Conservation (phyloP, 2,797 vertebrate genomes). For the Rhinoraja longicauda region DNA sequence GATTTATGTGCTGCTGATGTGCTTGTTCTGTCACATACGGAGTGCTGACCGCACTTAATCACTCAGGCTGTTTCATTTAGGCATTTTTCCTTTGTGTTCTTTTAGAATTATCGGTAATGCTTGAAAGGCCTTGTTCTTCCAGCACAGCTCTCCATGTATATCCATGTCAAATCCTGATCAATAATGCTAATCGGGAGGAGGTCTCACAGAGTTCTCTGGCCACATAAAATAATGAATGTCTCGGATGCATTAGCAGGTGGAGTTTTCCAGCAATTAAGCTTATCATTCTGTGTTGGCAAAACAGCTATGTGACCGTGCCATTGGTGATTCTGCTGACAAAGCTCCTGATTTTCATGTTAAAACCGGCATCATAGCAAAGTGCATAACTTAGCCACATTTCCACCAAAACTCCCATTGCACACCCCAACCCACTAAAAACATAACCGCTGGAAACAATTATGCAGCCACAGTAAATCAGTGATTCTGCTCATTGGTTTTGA, state of each 20-base stretch:
- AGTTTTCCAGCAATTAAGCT: neutral
- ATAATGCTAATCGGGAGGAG: neutral
- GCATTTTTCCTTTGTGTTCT: neutral
- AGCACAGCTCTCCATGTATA: neutral
- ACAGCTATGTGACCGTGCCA: neutral
- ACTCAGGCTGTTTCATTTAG: neutral
- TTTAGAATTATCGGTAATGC: neutral
- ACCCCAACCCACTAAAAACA: neutral
- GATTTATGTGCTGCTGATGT: conserved; percentile 51
- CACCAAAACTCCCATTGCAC: neutral
- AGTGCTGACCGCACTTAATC: conserved; percentile 45
- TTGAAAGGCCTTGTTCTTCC: neutral
- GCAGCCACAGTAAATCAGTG: neutral
- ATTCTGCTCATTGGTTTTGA: neutral
- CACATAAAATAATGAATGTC: neutral
- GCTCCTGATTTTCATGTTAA: neutral
- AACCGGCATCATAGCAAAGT: neutral
- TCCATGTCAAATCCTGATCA: neutral
- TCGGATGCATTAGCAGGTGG: neutral
- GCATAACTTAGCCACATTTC: neutral
- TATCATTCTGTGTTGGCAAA: neutral
- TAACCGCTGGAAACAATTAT: neutral
- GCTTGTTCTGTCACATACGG: conserved; percentile 42
- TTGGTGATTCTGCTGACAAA: neutral
- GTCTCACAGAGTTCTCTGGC: neutral